These are phyloP conservation scores for Avahi laniger DNA, from an alignment of 2,797 vertebrate species.

Conservation along the genomic window DNA sequence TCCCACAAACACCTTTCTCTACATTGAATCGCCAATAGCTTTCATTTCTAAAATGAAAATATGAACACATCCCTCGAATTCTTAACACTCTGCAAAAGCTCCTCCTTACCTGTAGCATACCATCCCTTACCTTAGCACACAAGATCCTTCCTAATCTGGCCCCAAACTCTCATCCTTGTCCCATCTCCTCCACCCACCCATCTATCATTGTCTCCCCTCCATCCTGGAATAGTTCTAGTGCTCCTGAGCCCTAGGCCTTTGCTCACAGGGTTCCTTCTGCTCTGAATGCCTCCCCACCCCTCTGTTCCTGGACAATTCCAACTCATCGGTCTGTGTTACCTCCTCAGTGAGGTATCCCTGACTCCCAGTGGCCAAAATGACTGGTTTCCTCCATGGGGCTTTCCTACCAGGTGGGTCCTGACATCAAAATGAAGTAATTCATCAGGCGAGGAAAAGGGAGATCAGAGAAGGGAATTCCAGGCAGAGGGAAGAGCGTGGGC, in stretches of 20 bases:
- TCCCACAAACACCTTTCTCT: neutral
- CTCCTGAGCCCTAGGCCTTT: neutral
- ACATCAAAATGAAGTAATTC: neutral
- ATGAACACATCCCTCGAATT: neutral
- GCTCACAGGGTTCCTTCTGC: neutral
- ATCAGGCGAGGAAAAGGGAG: neutral
- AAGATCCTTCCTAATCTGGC: neutral
- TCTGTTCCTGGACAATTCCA: neutral
- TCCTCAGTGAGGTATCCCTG: neutral
- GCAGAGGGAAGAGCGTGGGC: neutral
- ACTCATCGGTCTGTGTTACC: neutral
- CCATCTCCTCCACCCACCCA: fast-evolving
- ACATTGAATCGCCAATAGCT: neutral
- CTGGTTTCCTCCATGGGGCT: neutral
- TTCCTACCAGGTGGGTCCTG: neutral
- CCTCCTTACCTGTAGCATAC: neutral
- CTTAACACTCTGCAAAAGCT: neutral
- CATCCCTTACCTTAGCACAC: neutral
- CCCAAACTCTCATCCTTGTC: neutral
- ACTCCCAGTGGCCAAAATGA: neutral
- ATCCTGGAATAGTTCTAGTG: no score
- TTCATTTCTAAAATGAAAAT: neutral
- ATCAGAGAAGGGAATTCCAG: neutral
- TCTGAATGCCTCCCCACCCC: neutral
- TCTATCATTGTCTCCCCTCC: neutral